Evolutionary conservation across 2,888 invertebrate species (phyloP).

Genomic region (Tetramorium bicarinatum): DNA sequence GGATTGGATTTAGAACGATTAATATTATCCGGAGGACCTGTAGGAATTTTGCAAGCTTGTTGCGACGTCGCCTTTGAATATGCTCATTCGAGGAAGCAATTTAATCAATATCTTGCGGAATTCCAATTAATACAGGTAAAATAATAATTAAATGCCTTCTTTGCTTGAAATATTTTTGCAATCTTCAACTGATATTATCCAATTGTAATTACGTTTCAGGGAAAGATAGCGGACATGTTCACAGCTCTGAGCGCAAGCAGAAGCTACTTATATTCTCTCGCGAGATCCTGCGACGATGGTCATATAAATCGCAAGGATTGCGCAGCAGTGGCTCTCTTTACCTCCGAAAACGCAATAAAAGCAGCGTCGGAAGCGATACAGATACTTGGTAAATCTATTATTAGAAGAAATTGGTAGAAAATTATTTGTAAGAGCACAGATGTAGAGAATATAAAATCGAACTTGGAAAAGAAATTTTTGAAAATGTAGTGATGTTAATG

Average conservation of each 20-base stretch:
- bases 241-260: constrained; percentile 94
- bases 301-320: constrained; percentile 95
- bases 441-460: background rate
- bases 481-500: background rate
- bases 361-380: constrained; percentile 97
- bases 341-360: constrained; percentile 96
- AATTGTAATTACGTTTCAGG: constrained; percentile 88
- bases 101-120: constrained; percentile 95
- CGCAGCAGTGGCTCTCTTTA: constrained; percentile 97
- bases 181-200: background rate
- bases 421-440: background rate
- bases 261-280: constrained; percentile 96
- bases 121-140: constrained; percentile 96
- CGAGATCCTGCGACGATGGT: constrained; percentile 93
- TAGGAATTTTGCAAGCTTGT: constrained; percentile 98
- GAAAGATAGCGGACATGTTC: constrained; percentile 98
- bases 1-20: constrained; percentile 97
- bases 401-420: background rate
- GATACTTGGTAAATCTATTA: constrained; percentile 91
- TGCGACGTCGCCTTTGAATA: constrained; percentile 98
- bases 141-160: background rate
- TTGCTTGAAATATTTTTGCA: background rate
- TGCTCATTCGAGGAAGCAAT: constrained; percentile 98
- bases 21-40: constrained; percentile 95
- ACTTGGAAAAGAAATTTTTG: background rate